phyloP scores from a whole-genome alignment of 2,888 invertebrate genomes.

The Meliscaeva auricollis region DNA sequence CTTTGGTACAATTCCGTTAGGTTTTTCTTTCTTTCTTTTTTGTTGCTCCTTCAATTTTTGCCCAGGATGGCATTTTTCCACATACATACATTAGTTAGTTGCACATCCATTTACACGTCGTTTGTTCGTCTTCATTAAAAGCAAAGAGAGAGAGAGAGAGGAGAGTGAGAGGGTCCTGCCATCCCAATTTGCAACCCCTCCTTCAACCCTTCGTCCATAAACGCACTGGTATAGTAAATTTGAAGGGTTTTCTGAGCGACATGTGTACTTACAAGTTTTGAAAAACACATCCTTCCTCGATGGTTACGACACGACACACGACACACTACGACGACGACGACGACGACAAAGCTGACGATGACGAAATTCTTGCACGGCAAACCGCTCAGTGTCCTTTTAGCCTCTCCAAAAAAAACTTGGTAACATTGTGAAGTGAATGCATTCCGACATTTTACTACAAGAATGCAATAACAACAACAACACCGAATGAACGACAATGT shows the following conservation, averaged over 20 bases:
- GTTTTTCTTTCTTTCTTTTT: constrained; percentile 30
- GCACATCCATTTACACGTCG: constrained; percentile 15
- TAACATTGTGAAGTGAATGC: constrained; percentile 58
- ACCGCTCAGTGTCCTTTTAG: constrained; percentile 67
- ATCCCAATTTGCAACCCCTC: background rate
- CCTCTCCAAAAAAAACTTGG: constrained; percentile 51
- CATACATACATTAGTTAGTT: constrained; percentile 52
- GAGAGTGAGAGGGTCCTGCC: background rate
- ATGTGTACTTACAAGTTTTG: constrained; percentile 66
- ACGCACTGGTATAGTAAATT: constrained; percentile 46
- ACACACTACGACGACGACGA: too few relatives aligned
- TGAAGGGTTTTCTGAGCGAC: constrained; percentile 72
- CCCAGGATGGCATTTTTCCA: constrained; percentile 62
- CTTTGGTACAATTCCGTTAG: constrained; percentile 70
- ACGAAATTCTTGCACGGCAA: constrained; percentile 33
- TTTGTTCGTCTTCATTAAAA: constrained; percentile 51
- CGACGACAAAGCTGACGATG: background rate
- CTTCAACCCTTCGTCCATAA: background rate
- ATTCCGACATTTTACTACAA: constrained; percentile 52
- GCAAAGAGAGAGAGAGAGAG: background rate
- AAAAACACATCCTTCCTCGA: constrained; percentile 24
- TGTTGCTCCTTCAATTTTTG: constrained; percentile 50
- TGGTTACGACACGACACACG: too few relatives aligned
- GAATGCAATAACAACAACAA: constrained; percentile 30
- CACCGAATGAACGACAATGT: background rate